Conservation (phyloP, 2,797 vertebrate species). For the Melanotaenia parkinsoni region DNA sequence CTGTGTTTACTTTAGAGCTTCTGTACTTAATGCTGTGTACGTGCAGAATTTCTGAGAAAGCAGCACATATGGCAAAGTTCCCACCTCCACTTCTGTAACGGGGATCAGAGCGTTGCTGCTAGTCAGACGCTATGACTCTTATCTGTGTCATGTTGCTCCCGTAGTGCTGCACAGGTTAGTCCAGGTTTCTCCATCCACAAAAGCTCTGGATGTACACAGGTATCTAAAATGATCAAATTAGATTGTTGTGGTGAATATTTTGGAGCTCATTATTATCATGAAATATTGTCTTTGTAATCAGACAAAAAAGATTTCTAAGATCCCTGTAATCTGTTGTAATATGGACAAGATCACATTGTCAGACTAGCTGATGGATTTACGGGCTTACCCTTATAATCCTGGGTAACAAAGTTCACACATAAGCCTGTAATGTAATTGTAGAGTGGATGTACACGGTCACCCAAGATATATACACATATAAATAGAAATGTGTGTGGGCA, state of each 20-base stretch:
- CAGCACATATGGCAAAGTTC: conserved; percentile 8
- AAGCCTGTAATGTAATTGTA: background rate
- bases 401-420: background rate
- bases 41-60: background rate
- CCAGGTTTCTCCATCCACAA: background rate
- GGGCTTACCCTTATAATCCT: background rate
- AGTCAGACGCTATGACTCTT: conserved; percentile 21
- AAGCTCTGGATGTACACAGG: background rate
- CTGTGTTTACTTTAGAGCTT: background rate
- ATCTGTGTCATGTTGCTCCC: conserved; percentile 16
- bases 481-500: conserved; percentile 5
- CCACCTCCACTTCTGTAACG: conserved; percentile 10
- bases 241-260: background rate
- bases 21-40: background rate
- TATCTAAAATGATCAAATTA: no score
- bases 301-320: background rate
- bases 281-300: background rate
- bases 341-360: no score
- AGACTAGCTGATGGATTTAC: background rate
- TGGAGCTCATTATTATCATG: background rate
- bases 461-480: background rate
- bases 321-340: no score
- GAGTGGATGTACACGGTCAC: no score
- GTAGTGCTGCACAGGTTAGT: background rate
- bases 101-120: conserved; percentile 23